Evolutionary conservation across 1,140 invertebrate species (phyloP).

Genomic region (Caerostris extrusa): DNA sequence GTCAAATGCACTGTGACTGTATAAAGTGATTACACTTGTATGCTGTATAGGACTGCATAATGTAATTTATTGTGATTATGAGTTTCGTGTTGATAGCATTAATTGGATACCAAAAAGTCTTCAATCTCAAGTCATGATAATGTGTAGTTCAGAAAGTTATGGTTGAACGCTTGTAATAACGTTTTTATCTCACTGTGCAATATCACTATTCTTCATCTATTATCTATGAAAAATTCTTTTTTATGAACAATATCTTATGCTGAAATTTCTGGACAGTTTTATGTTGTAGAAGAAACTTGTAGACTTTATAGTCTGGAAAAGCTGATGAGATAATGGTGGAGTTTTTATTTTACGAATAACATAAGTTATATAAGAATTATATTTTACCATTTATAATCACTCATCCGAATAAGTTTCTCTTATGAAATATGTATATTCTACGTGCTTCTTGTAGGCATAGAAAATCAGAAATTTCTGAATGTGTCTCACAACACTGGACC

Average conservation of each 20-base stretch:
- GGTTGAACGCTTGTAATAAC: neutral
- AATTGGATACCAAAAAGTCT: constrained; percentile 10
- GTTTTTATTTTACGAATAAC: neutral
- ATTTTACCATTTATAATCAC: neutral
- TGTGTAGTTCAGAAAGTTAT: constrained; percentile 5
- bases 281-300: neutral
- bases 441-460: neutral
- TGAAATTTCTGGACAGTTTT: constrained; percentile 23
- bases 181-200: constrained; percentile 61
- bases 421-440: neutral
- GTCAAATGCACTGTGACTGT: constrained; percentile 67
- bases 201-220: constrained; percentile 54
- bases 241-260: neutral
- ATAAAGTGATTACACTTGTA: constrained; percentile 45
- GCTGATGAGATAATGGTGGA: neutral
- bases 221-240: constrained; percentile 11
- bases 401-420: neutral
- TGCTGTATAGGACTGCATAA: constrained; percentile 54
- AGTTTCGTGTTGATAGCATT: neutral
- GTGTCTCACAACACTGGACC: constrained; percentile 52
- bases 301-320: neutral
- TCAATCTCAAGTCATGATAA: constrained; percentile 22
- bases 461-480: neutral
- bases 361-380: neutral
- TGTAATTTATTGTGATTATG: constrained; percentile 65